Percentiles rank a stretch among this genome's conserved stretches.
Evolutionary conservation across 2,888 invertebrate genomes (phyloP).

Genomic region (Eugnorisma glareosa): DNA sequence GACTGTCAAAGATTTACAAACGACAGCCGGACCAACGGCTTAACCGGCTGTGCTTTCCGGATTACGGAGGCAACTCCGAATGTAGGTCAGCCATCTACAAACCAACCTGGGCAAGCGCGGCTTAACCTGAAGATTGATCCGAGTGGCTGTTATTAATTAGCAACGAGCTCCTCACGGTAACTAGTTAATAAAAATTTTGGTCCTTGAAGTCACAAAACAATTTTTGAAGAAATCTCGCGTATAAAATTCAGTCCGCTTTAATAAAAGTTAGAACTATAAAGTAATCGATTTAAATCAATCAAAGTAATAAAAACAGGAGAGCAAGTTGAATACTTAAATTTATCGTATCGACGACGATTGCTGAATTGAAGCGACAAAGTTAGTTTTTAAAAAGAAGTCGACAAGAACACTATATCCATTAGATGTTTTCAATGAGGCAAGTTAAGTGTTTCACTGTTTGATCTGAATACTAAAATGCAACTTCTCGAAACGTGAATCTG

Average conservation of each 20-base stretch:
- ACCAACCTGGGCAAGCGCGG: too few species aligned
- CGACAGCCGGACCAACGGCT: too few species aligned
- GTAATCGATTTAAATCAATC: conserved; percentile 54
- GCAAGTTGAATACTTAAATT: conserved; percentile 51
- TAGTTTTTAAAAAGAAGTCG: conserved; percentile 15
- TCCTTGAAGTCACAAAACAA: neutral
- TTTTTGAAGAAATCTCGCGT: too few species aligned
- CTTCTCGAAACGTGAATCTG: neutral
- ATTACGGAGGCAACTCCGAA: too few species aligned
- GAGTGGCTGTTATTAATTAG: too few species aligned
- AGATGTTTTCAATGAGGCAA: neutral
- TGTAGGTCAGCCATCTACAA: too few species aligned
- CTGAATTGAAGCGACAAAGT: conserved; percentile 37
- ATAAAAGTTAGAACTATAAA: neutral
- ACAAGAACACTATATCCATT: neutral
- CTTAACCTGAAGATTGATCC: too few species aligned
- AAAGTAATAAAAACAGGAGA: conserved; percentile 28
- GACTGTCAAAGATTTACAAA: too few species aligned
- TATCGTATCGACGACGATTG: conserved; percentile 37
- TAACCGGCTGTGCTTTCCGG: too few species aligned
- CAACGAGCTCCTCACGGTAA: too few species aligned
- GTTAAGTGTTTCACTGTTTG: neutral
- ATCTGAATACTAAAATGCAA: neutral
- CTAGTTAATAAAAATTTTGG: too few species aligned
- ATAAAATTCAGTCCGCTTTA: neutral